Evolutionary conservation across 2,888 invertebrate genomes (phyloP), one percentile per base, ranked within the genome.

Genomic region (Lochmaea crataegi): DNA sequence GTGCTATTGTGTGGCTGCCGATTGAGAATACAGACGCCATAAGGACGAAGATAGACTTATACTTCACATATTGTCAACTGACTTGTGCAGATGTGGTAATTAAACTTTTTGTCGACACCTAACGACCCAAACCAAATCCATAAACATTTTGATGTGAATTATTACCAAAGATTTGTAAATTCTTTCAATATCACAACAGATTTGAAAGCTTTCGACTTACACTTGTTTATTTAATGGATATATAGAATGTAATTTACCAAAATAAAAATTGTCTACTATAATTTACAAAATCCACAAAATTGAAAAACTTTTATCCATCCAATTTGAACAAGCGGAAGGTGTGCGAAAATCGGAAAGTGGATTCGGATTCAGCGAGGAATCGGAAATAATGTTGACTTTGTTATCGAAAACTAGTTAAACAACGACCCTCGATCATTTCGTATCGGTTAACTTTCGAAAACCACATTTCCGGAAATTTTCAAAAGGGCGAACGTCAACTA

Each of bases 301-400:
- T 18, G 53, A 18, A 53, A 53, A 53, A 53, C 64, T 42, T 64
- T 63, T 63, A 53, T 51, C 65, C 22, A 48, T 42, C 14, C 41
- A 22, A n/a, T 38, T 42, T 38, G 7, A 66, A 57, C 38, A 57
- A 68, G 61, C 68, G 68, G 64, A 68, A 66, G 51, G 72, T 61
- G 61, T 69, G 51, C 56, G 64, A 71, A 63, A 70, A 45, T 51
- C 70, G 70, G 70, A 70, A 69, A 70, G 70, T 70, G 70, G 26
- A 70, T 70, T 70, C 45, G 70, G 41, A 70, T 63, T 66, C 63
- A 41, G 51, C 65, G 58, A 74, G 51, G 45, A 71, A 71, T 71
- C 71, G 74, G 71, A 74, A 74, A 68, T 71, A 68, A 71, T 65
- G 70, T 71, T 67, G 68, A 74, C 71, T 71, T 71, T 74, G 70